Percentiles rank a stretch among this genome's conserved stretches.
Evolutionary conservation across 2,888 invertebrate species (phyloP).

Genomic region (Cantharis rufa): DNA sequence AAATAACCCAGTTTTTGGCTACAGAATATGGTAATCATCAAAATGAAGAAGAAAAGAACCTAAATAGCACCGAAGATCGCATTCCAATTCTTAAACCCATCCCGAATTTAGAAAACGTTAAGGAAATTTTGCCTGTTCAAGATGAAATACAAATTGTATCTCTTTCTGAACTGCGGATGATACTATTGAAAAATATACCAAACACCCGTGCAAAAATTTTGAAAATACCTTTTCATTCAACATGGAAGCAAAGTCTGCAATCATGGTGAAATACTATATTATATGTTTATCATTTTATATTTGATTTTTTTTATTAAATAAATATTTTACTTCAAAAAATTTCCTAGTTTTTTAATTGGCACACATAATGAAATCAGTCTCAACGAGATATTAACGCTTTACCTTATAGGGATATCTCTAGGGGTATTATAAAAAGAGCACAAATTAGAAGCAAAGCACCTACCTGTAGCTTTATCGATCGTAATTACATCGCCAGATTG

Average conservation of each 20-base stretch:
- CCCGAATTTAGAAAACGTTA: conserved; percentile 62
- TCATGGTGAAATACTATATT: too few relatives aligned
- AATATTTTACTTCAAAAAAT: neutral
- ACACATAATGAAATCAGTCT: too few relatives aligned
- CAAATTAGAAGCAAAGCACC: too few relatives aligned
- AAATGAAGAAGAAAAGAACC: conserved; percentile 48
- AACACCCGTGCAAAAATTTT: conserved; percentile 76
- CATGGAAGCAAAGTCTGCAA: conserved; percentile 62
- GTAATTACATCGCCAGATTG: conserved; percentile 96
- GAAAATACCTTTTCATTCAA: conserved; percentile 81
- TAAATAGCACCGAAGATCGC: conserved; percentile 63
- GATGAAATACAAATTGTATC: conserved; percentile 41
- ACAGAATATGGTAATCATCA: conserved; percentile 69
- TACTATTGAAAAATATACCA: conserved; percentile 72
- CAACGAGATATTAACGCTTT: too few relatives aligned
- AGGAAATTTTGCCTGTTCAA: conserved; percentile 66
- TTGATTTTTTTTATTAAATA: neutral
- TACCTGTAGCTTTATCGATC: conserved; percentile 98
- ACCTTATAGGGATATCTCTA: too few relatives aligned
- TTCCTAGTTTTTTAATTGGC: too few relatives aligned
- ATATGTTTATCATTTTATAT: neutral
- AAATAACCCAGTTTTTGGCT: conserved; percentile 81
- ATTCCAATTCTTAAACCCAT: conserved; percentile 80
- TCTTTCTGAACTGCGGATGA: conserved; percentile 74
- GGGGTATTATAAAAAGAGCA: too few relatives aligned